Conservation (phyloP, 2,888 invertebrate genomes). For the Morpho achilles region DNA sequence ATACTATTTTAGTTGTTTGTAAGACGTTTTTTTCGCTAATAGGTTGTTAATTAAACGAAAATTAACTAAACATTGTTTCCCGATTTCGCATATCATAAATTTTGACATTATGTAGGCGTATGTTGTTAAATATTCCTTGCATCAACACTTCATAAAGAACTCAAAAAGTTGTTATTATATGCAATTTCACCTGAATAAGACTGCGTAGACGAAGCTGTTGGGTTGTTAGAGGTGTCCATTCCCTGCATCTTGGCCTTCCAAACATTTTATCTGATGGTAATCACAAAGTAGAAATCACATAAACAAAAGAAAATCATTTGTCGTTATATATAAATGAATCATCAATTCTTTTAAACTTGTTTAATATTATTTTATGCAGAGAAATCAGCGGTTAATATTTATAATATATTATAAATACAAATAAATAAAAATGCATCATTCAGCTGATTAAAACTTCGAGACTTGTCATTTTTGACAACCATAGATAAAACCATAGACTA, state of each 20-base stretch:
- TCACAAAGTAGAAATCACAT: conserved; percentile 13
- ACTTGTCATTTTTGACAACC: conserved; percentile 1
- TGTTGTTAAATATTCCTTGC: conserved; percentile 47
- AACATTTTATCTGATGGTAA: conserved; percentile 58
- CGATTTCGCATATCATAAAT: too few relatives aligned
- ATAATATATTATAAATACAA: conserved; percentile 22
- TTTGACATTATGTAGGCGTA: conserved; percentile 45
- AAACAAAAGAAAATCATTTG: neutral
- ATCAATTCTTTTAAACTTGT: too few relatives aligned
- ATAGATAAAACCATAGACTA: neutral
- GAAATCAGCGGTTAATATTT: neutral
- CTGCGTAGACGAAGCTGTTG: conserved; percentile 91
- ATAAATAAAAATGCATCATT: conserved; percentile 52
- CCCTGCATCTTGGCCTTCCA: conserved; percentile 84
- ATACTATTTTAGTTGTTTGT: too few relatives aligned
- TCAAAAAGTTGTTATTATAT: neutral
- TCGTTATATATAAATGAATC: conserved; percentile 4
- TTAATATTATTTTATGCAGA: neutral
- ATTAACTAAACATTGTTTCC: too few relatives aligned
- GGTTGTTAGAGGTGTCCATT: conserved; percentile 89
- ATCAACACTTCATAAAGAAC: conserved; percentile 3
- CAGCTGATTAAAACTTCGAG: conserved; percentile 38
- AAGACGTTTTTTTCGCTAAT: too few relatives aligned
- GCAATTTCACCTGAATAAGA: conserved; percentile 82
- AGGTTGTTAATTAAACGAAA: too few relatives aligned